Evolutionary conservation across 2,888 invertebrate genomes (phyloP).

Genomic region (Gryllus longicercus): DNA sequence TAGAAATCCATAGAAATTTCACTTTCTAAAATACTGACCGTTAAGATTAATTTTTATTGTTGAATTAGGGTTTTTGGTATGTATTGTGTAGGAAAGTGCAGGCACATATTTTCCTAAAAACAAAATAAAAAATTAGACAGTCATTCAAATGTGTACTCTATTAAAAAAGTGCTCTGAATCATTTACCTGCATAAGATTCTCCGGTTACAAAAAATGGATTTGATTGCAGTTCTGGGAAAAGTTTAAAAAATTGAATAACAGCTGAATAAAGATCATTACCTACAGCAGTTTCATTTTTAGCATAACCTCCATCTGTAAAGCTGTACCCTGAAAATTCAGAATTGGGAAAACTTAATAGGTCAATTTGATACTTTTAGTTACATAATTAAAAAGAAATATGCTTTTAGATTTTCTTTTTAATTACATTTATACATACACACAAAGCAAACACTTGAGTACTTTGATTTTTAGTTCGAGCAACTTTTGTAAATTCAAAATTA

Average conservation of each 20-base stretch:
- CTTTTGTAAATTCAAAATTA: no score
- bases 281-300: conserved; percentile 73
- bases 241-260: conserved; percentile 73
- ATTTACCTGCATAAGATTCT: conserved; percentile 74
- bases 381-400: no score
- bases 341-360: no score
- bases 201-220: conserved; percentile 84
- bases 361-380: no score
- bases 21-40: conserved; percentile 61
- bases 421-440: no score
- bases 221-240: conserved; percentile 71
- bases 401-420: no score
- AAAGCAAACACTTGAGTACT: no score
- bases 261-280: conserved; percentile 75
- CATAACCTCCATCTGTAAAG: conserved; percentile 79
- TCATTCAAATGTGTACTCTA: no score
- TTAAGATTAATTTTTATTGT: conserved; percentile 64
- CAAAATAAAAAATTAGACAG: background rate
- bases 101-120: conserved; percentile 34
- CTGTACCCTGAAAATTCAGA: conserved; percentile 67
- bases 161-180: no score
- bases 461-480: no score
- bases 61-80: conserved; percentile 54
- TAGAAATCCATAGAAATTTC: background rate
- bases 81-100: conserved; percentile 30